Conservation (phyloP, 2,113 vertebrate species). For the Asarcornis scutulata region DNA sequence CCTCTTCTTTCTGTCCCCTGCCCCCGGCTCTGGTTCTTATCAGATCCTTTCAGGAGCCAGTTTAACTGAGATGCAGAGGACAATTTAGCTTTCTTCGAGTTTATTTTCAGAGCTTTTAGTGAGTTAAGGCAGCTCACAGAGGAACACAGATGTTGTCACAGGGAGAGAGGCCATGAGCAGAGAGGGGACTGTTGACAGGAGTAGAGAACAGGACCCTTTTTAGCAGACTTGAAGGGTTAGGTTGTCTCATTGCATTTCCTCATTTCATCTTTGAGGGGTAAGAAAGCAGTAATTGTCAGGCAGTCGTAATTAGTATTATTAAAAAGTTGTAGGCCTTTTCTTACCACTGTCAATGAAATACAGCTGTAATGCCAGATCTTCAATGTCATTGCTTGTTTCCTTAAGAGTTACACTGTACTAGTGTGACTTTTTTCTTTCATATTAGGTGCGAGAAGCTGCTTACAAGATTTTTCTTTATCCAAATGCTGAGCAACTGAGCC, state of each 20-base stretch:
- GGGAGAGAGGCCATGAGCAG: not conserved
- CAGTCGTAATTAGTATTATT: not conserved
- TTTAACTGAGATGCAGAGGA: not conserved
- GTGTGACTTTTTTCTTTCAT: not conserved
- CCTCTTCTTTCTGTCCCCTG: not conserved
- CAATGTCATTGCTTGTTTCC: not conserved
- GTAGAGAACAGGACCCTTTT: not conserved
- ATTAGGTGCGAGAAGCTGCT: conserved; percentile 92
- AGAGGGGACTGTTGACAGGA: not conserved
- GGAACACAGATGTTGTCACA: not conserved
- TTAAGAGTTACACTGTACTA: not conserved
- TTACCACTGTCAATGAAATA: not conserved
- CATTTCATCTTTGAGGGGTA: not conserved
- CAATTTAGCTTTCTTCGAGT: not conserved
- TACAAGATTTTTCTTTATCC: conserved; percentile 95
- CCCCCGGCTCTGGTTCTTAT: not conserved
- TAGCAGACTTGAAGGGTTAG: not conserved
- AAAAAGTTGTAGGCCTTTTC: not conserved
- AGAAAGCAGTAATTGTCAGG: not conserved
- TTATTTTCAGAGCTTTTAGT: conserved; percentile 10
- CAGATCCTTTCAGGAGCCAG: not conserved
- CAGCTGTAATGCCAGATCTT: not conserved
- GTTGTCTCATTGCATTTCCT: not conserved
- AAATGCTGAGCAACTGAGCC: conserved; percentile 79
- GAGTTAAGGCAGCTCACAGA: not conserved